Base-by-base conservation (phyloP, 2,888 invertebrate species). In the Masnerella sp. region DNA sequence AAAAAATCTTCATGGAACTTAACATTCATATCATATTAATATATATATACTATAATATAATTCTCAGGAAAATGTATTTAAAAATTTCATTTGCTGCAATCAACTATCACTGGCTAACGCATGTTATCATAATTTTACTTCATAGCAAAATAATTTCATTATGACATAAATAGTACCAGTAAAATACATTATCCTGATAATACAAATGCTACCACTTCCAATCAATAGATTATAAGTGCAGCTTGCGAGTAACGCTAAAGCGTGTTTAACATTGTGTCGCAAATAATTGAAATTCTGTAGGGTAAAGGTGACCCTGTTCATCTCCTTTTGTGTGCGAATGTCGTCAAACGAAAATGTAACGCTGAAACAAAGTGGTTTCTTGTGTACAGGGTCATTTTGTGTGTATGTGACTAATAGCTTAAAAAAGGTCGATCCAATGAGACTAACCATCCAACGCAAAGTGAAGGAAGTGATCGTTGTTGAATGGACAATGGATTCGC, bases 371-470 rank as follows among this genome's bases (percentile, higher is more conserved):
- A 47, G 11, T 43, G 32, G 40, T 40, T 40, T 12, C 30, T 40
- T 51, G 14, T 34, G 22, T 22, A 28, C 28, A 28, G n/a, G n/a
- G 1, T 7, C 28, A n/a, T 11, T 3, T n/a, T 34, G 36, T 47
- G 30, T 49, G 15, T 61, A 49, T 43, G 40, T 54, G 25, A 68
- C 68, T 69, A 64, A 74, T 51, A 72, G 49, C 52, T 45, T 64
- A 34, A 49, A 61, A 42, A 61, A 43, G n/a, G 52, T 43, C 47
- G 12, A 14, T 20, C 5, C 49, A 42, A 47, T 43, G 36, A 40
- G 38, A 78, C 72, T 78, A 78, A 78, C 78, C 49, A 61, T 64
- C 61, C 36, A 52, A 65, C 38, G 49, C 49, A 42, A 62, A 73
- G 77, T 73, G 75, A 72, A 75, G 76, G 75, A 74, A 70, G 61